Evolutionary conservation across 30 jellyfish, hydroid and myxozoan species (phyloP).

Genomic region (Aurelia sp.): DNA sequence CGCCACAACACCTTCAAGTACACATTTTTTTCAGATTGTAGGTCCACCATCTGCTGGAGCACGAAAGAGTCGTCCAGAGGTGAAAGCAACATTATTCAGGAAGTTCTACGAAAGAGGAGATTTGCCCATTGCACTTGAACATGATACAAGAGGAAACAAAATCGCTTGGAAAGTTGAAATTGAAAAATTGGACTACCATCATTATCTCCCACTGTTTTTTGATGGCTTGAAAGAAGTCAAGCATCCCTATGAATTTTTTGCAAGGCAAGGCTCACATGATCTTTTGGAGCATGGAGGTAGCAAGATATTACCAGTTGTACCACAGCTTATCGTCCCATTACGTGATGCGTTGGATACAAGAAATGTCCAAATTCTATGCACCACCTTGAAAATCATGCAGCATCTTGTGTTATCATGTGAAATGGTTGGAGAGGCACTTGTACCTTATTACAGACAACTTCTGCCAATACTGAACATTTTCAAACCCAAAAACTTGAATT

Average conservation of each 20-base stretch:
- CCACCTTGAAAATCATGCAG: constrained; percentile 86
- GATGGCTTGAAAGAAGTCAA: constrained; percentile 92
- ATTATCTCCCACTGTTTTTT: constrained; percentile 88
- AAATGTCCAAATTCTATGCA: constrained; percentile 78
- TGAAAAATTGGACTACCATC: constrained; percentile 94
- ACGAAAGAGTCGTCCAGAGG: constrained; percentile 86
- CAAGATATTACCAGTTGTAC: constrained; percentile 89
- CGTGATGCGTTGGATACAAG: constrained; percentile 92
- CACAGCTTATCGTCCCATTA: constrained; percentile 91
- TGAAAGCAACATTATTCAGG: constrained; percentile 83
- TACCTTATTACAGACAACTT: constrained; percentile 92
- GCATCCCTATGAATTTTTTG: constrained; percentile 95
- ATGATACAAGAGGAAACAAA: constrained; percentile 94
- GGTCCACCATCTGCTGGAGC: constrained; percentile 99
- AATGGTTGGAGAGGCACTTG: constrained; percentile 98
- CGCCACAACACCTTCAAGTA: too few species aligned
- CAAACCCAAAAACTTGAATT: constrained; percentile 84
- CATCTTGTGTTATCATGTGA: constrained; percentile 94
- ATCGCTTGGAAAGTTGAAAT: constrained; percentile 98
- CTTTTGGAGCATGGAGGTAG: constrained; percentile 95
- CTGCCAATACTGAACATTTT: constrained; percentile 89
- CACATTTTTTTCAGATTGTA: constrained; percentile 48
- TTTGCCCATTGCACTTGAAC: constrained; percentile 94
- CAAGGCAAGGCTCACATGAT: constrained; percentile 96
- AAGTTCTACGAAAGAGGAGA: constrained; percentile 93